These are phyloP conservation scores for Homarus americanus DNA, from an alignment of 1,140 invertebrate genomes.

Conservation along the genomic window DNA sequence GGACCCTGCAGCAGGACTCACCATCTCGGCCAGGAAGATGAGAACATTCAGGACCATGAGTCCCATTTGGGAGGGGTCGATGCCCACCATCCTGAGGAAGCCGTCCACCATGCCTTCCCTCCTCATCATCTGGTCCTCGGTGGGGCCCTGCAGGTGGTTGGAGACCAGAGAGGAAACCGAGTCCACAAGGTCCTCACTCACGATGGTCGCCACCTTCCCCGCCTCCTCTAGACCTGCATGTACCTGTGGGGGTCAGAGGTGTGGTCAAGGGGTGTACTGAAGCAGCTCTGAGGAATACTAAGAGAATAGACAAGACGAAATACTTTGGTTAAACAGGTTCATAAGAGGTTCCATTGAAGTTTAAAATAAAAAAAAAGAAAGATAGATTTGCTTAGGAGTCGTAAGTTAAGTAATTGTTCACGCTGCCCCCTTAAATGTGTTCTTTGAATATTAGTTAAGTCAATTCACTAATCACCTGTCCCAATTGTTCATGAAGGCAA, in stretches of 20 bases:
- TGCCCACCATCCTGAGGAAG: conserved; percentile 86
- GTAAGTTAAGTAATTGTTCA: too few relatives aligned
- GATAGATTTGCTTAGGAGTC: too few relatives aligned
- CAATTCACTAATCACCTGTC: too few relatives aligned
- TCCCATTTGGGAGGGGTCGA: conserved; percentile 86
- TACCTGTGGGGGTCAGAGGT: conserved; percentile 31
- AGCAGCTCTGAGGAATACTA: too few relatives aligned
- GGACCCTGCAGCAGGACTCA: conserved; percentile 78
- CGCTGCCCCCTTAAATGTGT: too few relatives aligned
- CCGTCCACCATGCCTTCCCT: conserved; percentile 81
- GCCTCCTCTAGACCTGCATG: conserved; percentile 55
- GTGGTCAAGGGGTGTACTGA: too few relatives aligned
- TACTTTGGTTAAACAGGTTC: too few relatives aligned
- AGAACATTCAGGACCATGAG: conserved; percentile 89
- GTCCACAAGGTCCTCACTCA: conserved; percentile 56
- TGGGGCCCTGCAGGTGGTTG: conserved; percentile 43
- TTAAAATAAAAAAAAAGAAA: too few relatives aligned
- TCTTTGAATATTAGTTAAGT: too few relatives aligned
- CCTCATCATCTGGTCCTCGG: conserved; percentile 22
- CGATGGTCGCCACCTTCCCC: conserved; percentile 56
- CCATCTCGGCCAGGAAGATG: conserved; percentile 90
- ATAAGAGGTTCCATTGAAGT: too few relatives aligned
- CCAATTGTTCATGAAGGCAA: too few relatives aligned
- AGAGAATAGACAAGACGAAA: too few relatives aligned
- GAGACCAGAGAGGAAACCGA: conserved; percentile 53